A percentile compares a stretch with the other conserved stretches of the same genome.
Evolutionary conservation across 2,113 vertebrate genomes (phyloP).

Genomic region (Grammomys dolichurus): DNA sequence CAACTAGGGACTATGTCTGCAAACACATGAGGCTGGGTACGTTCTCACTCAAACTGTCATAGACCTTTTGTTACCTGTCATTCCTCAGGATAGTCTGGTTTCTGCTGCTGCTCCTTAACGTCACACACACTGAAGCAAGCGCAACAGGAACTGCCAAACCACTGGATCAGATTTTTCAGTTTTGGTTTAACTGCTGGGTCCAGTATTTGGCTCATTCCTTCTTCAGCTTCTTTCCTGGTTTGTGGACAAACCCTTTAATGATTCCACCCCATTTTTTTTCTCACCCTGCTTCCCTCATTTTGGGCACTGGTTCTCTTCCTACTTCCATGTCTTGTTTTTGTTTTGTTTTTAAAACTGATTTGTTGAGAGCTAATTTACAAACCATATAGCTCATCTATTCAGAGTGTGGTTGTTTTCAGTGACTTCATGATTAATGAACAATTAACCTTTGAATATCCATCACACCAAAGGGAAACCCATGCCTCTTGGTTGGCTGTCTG

Average conservation of each 20-base stretch:
- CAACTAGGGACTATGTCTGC: not conserved
- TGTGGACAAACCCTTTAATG: not conserved
- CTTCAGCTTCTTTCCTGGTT: not conserved
- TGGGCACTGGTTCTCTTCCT: not conserved
- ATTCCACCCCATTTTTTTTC: not conserved
- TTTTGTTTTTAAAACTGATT: not conserved
- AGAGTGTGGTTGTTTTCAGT: not conserved
- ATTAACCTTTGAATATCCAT: slow-evolving; percentile 29
- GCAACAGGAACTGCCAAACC: not conserved
- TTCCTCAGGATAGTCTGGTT: not conserved
- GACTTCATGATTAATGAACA: not conserved
- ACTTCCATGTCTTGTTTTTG: not conserved
- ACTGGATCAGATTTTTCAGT: not conserved
- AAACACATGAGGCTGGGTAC: not conserved
- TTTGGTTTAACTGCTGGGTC: not conserved
- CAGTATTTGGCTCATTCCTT: slow-evolving; percentile 1
- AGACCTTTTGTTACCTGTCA: not conserved
- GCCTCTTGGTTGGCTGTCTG: not conserved
- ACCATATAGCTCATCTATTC: not conserved
- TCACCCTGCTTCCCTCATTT: not conserved
- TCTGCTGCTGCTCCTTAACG: not conserved
- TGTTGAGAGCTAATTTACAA: slow-evolving; percentile 11
- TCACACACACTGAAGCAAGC: not conserved
- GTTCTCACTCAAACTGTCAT: too few species aligned
- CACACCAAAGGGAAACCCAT: not conserved